Conservation (phyloP, 2,113 vertebrate species). For the Tympanuchus pallidicinctus region DNA sequence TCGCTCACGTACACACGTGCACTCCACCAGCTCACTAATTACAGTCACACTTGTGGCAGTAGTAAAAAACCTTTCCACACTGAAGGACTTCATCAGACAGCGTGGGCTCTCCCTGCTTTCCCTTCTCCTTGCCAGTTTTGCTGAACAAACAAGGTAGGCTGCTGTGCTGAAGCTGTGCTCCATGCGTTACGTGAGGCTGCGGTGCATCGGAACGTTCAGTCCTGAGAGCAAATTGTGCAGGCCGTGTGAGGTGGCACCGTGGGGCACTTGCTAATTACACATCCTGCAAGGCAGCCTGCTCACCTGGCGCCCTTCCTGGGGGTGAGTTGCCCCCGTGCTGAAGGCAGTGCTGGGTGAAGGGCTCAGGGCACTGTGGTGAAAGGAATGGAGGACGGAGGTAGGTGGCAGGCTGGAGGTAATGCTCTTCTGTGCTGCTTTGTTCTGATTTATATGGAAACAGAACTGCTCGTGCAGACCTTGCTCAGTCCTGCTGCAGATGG, state of each 20-base stretch:
- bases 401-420: slow-evolving; percentile 50
- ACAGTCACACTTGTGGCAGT: background rate
- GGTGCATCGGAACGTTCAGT: background rate
- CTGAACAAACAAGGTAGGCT: background rate
- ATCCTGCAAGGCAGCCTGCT: background rate
- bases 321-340: background rate
- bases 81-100: background rate
- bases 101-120: background rate
- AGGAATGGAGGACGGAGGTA: slow-evolving; percentile 58
- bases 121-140: background rate
- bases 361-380: background rate
- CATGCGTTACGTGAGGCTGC: background rate
- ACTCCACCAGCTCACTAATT: background rate
- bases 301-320: slow-evolving; percentile 6
- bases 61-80: background rate
- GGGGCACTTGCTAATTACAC: slow-evolving; percentile 9
- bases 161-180: background rate
- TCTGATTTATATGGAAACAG: slow-evolving; percentile 40
- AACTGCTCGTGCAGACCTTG: slow-evolving; percentile 13
- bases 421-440: slow-evolving; percentile 39
- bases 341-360: background rate
- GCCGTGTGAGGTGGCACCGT: background rate
- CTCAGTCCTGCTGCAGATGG: slow-evolving; percentile 53
- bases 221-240: background rate
- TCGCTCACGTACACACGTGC: background rate